Evolutionary conservation across 2,888 invertebrate species (phyloP).

Genomic region (Lasioglossum pauxillum): DNA sequence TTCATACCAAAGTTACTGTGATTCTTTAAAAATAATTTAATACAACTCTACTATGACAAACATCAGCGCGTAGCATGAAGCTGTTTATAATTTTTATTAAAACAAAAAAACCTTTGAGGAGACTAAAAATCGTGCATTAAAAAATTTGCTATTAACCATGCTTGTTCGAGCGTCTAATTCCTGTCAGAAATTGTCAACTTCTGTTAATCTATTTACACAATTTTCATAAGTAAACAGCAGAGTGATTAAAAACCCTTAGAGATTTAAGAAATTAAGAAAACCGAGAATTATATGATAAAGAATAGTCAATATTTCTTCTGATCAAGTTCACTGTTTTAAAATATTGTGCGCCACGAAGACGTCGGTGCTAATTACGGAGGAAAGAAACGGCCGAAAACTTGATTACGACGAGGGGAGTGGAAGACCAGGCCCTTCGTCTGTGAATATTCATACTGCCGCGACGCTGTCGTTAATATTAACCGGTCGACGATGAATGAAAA

Average conservation of each 20-base stretch:
- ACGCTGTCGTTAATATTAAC: slow-evolving; percentile 42
- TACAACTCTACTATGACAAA: too few species aligned
- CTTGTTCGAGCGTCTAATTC: too few species aligned
- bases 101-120: too few species aligned
- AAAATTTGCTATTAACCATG: too few species aligned
- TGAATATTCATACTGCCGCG: slow-evolving; percentile 57
- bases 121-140: too few species aligned
- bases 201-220: too few species aligned
- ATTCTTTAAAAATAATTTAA: neutral
- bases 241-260: neutral
- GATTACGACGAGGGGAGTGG: slow-evolving; percentile 36
- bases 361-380: slow-evolving; percentile 47
- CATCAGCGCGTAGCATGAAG: too few species aligned
- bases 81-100: too few species aligned
- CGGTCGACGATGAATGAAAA: neutral
- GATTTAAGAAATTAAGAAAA: neutral
- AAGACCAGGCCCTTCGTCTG: slow-evolving; percentile 7
- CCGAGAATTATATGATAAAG: neutral
- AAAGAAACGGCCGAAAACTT: slow-evolving; percentile 49
- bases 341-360: neutral
- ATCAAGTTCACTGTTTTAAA: neutral
- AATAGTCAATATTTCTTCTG: neutral
- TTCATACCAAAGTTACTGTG: neutral
- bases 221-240: neutral
- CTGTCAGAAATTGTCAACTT: too few species aligned